phyloP scores from a whole-genome alignment of 2,797 vertebrate species.

The Parauchenoglanis ngamensis region DNA sequence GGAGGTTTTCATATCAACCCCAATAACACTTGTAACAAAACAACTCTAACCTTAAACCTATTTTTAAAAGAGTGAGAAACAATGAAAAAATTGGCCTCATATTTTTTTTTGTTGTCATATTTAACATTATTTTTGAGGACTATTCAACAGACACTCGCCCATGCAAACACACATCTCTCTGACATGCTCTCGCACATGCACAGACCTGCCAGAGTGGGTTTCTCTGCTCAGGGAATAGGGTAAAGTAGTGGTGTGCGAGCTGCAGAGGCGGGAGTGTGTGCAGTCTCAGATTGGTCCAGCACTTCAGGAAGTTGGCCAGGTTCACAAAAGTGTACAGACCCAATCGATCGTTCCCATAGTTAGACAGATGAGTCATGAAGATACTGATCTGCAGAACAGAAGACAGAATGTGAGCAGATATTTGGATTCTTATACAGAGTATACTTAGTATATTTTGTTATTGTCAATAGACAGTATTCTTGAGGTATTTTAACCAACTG shows the following conservation, averaged over 20 bases:
- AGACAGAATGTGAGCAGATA: slow-evolving; percentile 18
- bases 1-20: background rate
- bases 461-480: background rate
- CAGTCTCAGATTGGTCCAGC: slow-evolving; percentile 88
- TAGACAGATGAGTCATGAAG: slow-evolving; percentile 98
- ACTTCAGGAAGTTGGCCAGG: slow-evolving; percentile 88
- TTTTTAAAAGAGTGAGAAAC: background rate
- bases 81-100: background rate
- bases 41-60: background rate
- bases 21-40: background rate
- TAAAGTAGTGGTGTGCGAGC: slow-evolving; percentile 91
- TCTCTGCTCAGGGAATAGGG: slow-evolving; percentile 92
- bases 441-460: background rate
- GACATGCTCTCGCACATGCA: slow-evolving; percentile 33
- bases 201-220: slow-evolving; percentile 96
- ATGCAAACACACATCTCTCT: background rate
- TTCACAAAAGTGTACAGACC: slow-evolving; percentile 94
- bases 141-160: background rate
- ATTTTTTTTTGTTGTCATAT: background rate
- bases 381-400: slow-evolving; percentile 86
- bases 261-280: slow-evolving; percentile 88
- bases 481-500: background rate
- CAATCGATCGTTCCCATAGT: slow-evolving; percentile 95
- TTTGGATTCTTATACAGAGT: slow-evolving; percentile 6
- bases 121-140: background rate